Base-by-base conservation (phyloP, 2,797 vertebrate genomes). In the Bradypus variegatus region DNA sequence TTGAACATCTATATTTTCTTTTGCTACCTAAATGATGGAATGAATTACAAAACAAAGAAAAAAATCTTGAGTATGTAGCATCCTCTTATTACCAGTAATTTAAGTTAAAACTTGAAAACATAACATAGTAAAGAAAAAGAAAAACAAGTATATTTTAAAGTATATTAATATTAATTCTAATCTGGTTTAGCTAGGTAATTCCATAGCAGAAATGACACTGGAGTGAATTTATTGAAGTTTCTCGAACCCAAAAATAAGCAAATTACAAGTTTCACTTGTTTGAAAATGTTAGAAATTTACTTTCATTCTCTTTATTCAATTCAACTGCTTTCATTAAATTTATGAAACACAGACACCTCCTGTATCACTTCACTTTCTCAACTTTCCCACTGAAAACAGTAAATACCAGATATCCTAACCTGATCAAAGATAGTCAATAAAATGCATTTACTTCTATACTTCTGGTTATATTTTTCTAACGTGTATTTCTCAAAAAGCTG, bases 81-180 rank as follows among this genome's bases (percentile, higher is more conserved):
- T 75, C n/a, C 16, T 92, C 15, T 89, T 87, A 88, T 55, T 58
- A 65, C n/a, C 41, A 84, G 81, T 86, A 70, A 88, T 23, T 91
- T 80, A 85, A 91, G 77, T 77, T 45, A 93, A 90, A 88, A 85
- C n/a, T 69, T 92, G 77, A 91, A 83, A 5, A 21, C 62, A 25
- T 60, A 82, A 90, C 48, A 73, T 12, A 65, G 29, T 25, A 76
- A 91, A 91, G 7, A 83, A 64, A 75, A 41, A 88, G 6, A 75
- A 70, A 62, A 27, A 41, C 18, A 53, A 84, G 29, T n/a, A 41
- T 55, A 50, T 75, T 69, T 38, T 75, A 82, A 90, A 86, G 48
- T 72, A 79, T 33, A 88, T 55, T 11, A 29, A 73, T 19, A n/a
- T 29, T 73, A 60, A 86, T 70, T 89, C 41, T 38, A 89, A 94